These are phyloP conservation scores for Myiothlypis coronata DNA, from an alignment of 2,797 vertebrate species.

Conservation along the genomic window DNA sequence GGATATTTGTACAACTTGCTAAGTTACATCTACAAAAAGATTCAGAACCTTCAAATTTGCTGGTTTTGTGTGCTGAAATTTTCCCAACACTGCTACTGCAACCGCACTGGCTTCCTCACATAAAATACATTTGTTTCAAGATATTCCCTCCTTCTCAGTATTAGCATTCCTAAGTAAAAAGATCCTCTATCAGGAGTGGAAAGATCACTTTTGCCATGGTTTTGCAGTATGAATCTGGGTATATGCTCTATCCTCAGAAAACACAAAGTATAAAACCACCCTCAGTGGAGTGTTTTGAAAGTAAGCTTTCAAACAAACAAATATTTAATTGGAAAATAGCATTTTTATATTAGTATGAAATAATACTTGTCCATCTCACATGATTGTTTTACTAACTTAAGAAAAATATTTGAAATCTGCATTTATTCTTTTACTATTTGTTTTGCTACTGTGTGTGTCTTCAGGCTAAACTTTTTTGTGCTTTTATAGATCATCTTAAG, in stretches of 20 bases:
- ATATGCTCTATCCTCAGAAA: background rate
- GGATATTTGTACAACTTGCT: constrained; percentile 11
- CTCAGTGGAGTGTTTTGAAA: background rate
- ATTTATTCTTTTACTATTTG: constrained; percentile 21
- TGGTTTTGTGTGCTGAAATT: constrained; percentile 8
- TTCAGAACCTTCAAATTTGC: constrained; percentile 57
- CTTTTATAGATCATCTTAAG: background rate
- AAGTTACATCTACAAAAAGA: constrained; percentile 55
- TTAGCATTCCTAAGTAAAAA: background rate
- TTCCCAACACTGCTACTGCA: constrained; percentile 11
- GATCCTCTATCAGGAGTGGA: background rate
- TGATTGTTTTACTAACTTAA: background rate
- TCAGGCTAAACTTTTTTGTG: background rate
- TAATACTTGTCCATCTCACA: background rate
- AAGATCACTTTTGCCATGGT: background rate
- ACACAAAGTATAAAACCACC: background rate
- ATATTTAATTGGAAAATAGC: background rate
- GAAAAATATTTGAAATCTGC: background rate
- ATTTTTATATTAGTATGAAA: background rate
- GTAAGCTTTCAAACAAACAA: background rate
- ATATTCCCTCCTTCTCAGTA: background rate
- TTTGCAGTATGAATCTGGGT: background rate
- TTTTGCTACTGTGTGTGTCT: background rate
- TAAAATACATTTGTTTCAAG: background rate
- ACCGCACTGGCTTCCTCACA: background rate